phyloP scores from a whole-genome alignment of 2,797 vertebrate genomes.

The Myotis pilosus region DNA sequence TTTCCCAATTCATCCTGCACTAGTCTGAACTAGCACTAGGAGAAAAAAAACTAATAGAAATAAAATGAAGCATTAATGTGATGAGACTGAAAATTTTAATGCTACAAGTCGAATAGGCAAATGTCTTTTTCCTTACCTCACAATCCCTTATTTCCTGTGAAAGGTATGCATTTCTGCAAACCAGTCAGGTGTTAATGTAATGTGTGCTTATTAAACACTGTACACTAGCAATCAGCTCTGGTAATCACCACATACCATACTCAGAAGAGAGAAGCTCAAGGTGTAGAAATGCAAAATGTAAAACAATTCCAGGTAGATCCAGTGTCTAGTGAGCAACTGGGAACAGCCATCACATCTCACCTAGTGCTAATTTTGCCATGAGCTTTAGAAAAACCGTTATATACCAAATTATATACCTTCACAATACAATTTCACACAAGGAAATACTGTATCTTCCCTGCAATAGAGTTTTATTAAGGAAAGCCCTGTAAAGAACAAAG shows the following conservation, averaged over 20 bases:
- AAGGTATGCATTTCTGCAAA: slow-evolving; percentile 68
- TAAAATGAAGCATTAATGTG: slow-evolving; percentile 42
- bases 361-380: background rate
- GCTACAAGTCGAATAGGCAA: slow-evolving; percentile 31
- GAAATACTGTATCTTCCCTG: background rate
- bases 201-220: slow-evolving; percentile 35
- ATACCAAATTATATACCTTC: background rate
- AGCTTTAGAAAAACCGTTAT: background rate
- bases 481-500: background rate
- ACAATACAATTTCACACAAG: background rate
- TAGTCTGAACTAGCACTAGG: slow-evolving; percentile 64
- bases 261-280: background rate
- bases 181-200: slow-evolving; percentile 52
- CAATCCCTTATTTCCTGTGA: slow-evolving; percentile 35
- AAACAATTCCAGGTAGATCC: background rate
- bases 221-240: slow-evolving; percentile 25
- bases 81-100: slow-evolving; percentile 65
- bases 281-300: background rate
- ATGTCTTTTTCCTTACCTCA: slow-evolving; percentile 61
- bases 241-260: slow-evolving; percentile 29
- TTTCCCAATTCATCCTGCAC: slow-evolving; percentile 60
- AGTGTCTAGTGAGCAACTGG: background rate
- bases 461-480: background rate
- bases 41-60: slow-evolving; percentile 60
- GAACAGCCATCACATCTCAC: background rate